A percentile compares a stretch with the other conserved stretches of the same genome.
phyloP scores from a whole-genome alignment of 2,888 invertebrate genomes.

The Caenorhabditis sinica region DNA sequence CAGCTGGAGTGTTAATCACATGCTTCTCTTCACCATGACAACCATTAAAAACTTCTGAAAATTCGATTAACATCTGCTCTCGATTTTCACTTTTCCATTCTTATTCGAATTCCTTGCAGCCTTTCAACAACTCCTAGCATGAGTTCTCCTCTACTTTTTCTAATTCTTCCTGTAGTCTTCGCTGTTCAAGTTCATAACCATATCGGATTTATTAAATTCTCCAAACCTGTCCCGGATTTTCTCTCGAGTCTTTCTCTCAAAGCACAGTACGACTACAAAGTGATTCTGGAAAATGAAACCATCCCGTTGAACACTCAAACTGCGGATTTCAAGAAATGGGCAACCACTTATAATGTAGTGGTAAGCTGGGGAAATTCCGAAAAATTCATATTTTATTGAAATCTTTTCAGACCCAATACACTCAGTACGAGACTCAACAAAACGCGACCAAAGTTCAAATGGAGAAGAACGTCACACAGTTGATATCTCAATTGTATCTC shows the following conservation, averaged over 20 bases:
- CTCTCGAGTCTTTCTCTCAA: slow-evolving; percentile 36
- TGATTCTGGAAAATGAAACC: slow-evolving; percentile 44
- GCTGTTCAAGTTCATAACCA: slow-evolving; percentile 41
- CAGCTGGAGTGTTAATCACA: slow-evolving; percentile 7
- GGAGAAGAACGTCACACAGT: slow-evolving; percentile 46
- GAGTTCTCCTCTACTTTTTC: slow-evolving; percentile 5
- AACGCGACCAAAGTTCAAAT: slow-evolving; percentile 28
- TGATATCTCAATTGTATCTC: slow-evolving; percentile 34
- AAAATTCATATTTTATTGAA: neutral
- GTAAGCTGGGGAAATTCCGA: neutral
- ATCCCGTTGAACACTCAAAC: slow-evolving; percentile 1
- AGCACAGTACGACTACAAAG: slow-evolving; percentile 53
- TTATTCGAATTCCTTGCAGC: neutral
- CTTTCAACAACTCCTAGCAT: neutral
- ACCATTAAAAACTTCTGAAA: slow-evolving; percentile 12
- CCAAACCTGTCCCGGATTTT: slow-evolving; percentile 32
- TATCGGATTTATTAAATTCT: slow-evolving; percentile 44
- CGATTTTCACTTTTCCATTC: neutral
- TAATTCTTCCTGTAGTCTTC: slow-evolving; percentile 17
- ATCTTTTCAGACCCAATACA: slow-evolving; percentile 36
- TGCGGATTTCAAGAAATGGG: slow-evolving; percentile 39
- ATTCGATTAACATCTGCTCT: slow-evolving; percentile 17
- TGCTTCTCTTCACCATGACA: slow-evolving; percentile 25
- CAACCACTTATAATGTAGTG: slow-evolving; percentile 38
- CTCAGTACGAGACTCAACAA: slow-evolving; percentile 10